Percentiles rank a stretch among this genome's conserved stretches.
phyloP scores from a whole-genome alignment of 2,797 vertebrate species.

The Botia almorhae region DNA sequence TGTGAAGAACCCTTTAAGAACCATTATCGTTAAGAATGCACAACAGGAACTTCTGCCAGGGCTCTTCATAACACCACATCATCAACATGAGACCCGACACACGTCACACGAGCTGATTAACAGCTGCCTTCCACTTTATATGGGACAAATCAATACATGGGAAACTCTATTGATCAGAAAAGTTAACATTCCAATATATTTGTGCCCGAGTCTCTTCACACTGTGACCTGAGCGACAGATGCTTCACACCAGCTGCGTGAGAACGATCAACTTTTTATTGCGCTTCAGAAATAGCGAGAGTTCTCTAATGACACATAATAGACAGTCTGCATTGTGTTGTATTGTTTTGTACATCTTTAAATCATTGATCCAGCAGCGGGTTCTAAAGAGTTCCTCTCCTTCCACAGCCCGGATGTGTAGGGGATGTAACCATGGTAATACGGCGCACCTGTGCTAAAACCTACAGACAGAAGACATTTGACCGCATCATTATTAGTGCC shows the following conservation, averaged over 20 bases:
- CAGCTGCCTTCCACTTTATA: constrained; percentile 37
- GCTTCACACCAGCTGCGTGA: not conserved
- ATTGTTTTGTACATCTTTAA: not conserved
- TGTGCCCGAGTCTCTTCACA: not conserved
- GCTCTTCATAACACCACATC: constrained; percentile 8
- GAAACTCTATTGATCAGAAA: constrained; percentile 42
- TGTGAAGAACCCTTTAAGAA: too few species aligned
- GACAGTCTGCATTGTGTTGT: not conserved
- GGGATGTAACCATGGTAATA: constrained; percentile 15
- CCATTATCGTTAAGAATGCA: too few species aligned
- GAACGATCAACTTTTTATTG: constrained; percentile 14
- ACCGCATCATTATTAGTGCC: not conserved
- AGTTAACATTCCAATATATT: constrained; percentile 23
- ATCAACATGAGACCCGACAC: not conserved
- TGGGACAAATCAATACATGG: constrained; percentile 50
- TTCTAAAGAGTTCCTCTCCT: not conserved
- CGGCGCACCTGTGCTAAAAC: not conserved
- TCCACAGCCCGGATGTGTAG: not conserved
- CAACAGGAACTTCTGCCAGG: constrained; percentile 29
- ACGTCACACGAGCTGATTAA: constrained; percentile 34
- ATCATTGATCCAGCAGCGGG: not conserved
- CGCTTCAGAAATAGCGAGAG: not conserved
- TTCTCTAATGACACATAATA: not conserved
- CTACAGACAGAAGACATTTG: not conserved
- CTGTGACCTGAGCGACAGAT: not conserved